phyloP scores from a whole-genome alignment of 2,888 invertebrate species.

The Caenorhabditis parvicauda region DNA sequence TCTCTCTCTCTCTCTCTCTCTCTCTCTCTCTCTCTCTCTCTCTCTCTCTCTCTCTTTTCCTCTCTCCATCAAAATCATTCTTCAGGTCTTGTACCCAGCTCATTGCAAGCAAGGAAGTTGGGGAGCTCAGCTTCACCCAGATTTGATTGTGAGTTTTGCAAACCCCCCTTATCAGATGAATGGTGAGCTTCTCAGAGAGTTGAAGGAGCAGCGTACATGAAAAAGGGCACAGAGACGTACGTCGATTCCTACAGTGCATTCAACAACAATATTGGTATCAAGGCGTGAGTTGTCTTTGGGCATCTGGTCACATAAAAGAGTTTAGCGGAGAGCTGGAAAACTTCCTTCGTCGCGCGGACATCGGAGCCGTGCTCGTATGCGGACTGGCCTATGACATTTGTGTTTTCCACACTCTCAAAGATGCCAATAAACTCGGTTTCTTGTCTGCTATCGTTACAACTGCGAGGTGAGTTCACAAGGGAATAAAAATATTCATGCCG shows the following conservation, averaged over 20 bases:
- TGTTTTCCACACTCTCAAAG: slow-evolving; percentile 68
- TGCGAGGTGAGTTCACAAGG: slow-evolving; percentile 36
- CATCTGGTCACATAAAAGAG: neutral
- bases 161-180: neutral
- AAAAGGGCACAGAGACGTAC: slow-evolving; percentile 81
- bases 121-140: slow-evolving; percentile 88
- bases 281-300: slow-evolving; percentile 29
- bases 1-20: no score
- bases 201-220: slow-evolving; percentile 55
- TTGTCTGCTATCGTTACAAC: slow-evolving; percentile 46
- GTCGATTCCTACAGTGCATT: slow-evolving; percentile 97
- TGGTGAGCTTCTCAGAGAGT: slow-evolving; percentile 13
- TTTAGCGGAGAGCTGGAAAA: slow-evolving; percentile 81
- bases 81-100: slow-evolving; percentile 80
- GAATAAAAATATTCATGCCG: neutral
- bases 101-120: slow-evolving; percentile 93
- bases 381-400: slow-evolving; percentile 93
- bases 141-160: slow-evolving; percentile 67
- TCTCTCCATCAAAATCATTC: neutral
- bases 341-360: slow-evolving; percentile 77
- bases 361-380: slow-evolving; percentile 89
- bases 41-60: no score
- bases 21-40: neutral
- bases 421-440: slow-evolving; percentile 44
- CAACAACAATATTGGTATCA: slow-evolving; percentile 90